phyloP scores from a whole-genome alignment of 1,140 invertebrate genomes.

The Theocolax elegans region DNA sequence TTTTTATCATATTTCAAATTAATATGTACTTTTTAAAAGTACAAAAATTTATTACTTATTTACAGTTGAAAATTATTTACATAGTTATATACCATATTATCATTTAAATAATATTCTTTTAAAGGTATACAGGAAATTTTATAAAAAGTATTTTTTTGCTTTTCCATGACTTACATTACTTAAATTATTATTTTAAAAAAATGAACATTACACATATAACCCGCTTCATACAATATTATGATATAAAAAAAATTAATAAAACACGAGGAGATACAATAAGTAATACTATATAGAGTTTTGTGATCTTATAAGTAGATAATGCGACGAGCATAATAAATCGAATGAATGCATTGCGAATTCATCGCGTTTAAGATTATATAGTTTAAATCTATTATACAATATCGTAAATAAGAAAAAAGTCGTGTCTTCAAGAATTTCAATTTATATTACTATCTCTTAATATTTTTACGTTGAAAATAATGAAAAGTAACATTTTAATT shows the following conservation, averaged over 20 bases:
- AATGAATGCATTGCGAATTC: conserved; percentile 10
- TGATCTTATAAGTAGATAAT: background rate
- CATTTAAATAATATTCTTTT: background rate
- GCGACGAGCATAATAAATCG: conserved; percentile 7
- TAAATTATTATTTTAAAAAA: too few relatives aligned
- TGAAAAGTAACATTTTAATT: too few relatives aligned
- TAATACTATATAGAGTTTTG: conserved; percentile 2
- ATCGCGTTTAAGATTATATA: background rate
- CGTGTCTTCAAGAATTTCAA: background rate
- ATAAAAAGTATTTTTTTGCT: too few relatives aligned
- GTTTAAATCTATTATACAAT: conserved; percentile 6
- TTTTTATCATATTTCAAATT: too few relatives aligned
- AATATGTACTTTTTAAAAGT: too few relatives aligned
- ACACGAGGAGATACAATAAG: background rate
- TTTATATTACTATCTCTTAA: too few relatives aligned
- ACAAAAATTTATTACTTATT: too few relatives aligned
- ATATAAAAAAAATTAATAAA: background rate
- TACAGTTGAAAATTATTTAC: too few relatives aligned
- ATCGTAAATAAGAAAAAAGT: background rate
- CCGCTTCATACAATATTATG: background rate
- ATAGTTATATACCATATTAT: too few relatives aligned
- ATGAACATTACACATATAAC: too few relatives aligned
- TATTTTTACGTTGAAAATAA: too few relatives aligned
- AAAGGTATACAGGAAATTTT: background rate
- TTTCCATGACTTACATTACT: too few relatives aligned